Evolutionary conservation across 2,888 invertebrate genomes (phyloP).

Genomic region (Mystacides longicornis): DNA sequence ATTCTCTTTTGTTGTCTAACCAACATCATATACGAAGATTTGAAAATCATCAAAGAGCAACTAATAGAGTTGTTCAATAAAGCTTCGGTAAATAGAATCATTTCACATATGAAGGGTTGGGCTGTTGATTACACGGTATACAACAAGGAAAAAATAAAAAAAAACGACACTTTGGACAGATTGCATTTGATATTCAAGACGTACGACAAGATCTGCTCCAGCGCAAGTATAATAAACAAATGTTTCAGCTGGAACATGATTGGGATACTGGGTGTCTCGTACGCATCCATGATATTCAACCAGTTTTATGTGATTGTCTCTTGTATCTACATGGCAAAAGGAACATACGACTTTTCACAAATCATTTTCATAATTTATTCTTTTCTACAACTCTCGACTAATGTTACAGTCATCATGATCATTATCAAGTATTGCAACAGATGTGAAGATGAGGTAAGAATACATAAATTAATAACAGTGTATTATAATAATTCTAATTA

Average conservation of each 20-base stretch:
- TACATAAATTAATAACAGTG: no score
- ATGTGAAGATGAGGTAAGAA: constrained; percentile 11
- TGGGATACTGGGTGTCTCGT: background rate
- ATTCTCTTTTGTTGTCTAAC: constrained; percentile 1
- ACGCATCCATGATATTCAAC: constrained; percentile 9
- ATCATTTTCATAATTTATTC: background rate
- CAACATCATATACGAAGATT: background rate
- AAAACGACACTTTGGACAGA: constrained; percentile 5
- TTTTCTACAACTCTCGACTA: background rate
- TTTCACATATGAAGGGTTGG: background rate
- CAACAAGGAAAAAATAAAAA: constrained; percentile 1
- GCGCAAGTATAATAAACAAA: constrained; percentile 6
- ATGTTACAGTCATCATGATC: background rate
- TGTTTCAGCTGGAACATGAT: constrained; percentile 12
- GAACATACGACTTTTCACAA: background rate
- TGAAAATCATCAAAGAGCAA: constrained; percentile 4
- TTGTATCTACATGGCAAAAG: background rate
- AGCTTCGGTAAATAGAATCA: background rate
- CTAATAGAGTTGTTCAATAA: background rate
- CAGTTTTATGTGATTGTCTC: constrained; percentile 7
- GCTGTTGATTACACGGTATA: background rate
- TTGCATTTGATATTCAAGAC: constrained; percentile 6
- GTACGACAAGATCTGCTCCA: constrained; percentile 13
- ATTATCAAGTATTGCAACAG: constrained; percentile 1
- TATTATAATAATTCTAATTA: background rate